Evolutionary conservation across 2,797 vertebrate genomes (phyloP).

Genomic region (Poecilia gillii): DNA sequence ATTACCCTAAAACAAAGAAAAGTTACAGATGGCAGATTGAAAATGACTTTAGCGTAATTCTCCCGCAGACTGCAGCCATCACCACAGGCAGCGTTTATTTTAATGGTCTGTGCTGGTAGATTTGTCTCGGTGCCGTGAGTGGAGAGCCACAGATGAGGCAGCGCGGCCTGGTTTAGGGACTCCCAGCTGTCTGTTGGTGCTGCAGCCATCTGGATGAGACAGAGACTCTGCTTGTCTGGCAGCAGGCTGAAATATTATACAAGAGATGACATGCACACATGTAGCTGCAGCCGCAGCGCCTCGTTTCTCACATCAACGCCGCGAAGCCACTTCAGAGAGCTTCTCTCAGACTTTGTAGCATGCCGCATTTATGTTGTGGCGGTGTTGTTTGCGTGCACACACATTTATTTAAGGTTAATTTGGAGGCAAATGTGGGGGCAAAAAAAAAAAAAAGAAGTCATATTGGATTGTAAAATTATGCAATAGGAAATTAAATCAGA

Average conservation of each 20-base stretch:
- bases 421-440: not conserved
- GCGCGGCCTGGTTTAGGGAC: conserved; percentile 51
- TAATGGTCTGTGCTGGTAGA: conserved; percentile 29
- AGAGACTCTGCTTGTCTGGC: conserved; percentile 55
- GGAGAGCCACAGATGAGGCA: conserved; percentile 43
- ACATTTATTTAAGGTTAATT: not conserved
- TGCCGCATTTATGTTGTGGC: conserved; percentile 6
- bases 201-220: conserved; percentile 71
- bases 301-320: conserved; percentile 38
- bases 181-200: conserved; percentile 66
- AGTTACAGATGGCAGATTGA: not conserved
- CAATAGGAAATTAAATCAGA: conserved; percentile 18
- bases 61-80: not conserved
- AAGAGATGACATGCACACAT: conserved; percentile 49
- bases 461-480: not conserved
- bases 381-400: not conserved
- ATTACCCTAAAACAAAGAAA: not conserved
- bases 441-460: not conserved
- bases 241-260: conserved; percentile 53
- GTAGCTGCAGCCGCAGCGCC: conserved; percentile 27
- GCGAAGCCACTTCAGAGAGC: conserved; percentile 1
- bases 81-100: conserved; percentile 9
- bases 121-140: conserved; percentile 31
- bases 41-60: not conserved
- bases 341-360: not conserved